Conservation (phyloP, 2,888 invertebrate species). For the Drosophila greeni region DNA sequence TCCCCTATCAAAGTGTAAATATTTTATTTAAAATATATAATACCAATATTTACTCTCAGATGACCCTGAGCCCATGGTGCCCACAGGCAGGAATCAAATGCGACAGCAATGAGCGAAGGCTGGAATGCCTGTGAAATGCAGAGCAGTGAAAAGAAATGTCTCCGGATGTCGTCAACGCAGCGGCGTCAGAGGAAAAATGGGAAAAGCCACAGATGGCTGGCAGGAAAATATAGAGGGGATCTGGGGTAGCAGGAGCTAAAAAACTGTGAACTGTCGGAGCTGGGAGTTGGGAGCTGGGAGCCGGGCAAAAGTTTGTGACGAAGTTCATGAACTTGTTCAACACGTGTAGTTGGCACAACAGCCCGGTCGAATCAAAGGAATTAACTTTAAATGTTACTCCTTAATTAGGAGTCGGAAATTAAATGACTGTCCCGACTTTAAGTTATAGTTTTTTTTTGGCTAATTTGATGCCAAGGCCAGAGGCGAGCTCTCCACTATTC, state of each 20-base stretch:
- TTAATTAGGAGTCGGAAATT: constrained; percentile 37
- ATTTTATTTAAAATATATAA: not conserved
- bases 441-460: constrained; percentile 2
- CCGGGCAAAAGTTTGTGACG: constrained; percentile 25
- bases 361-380: not conserved
- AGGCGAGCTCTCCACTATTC: constrained; percentile 26
- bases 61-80: constrained; percentile 59
- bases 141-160: constrained; percentile 56
- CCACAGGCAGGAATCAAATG: constrained; percentile 42
- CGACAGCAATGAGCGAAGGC: constrained; percentile 51
- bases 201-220: constrained; percentile 32
- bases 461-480: constrained; percentile 24
- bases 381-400: constrained; percentile 27
- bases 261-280: constrained; percentile 1
- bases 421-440: constrained; percentile 13
- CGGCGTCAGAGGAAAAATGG: constrained; percentile 22
- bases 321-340: constrained; percentile 65
- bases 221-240: constrained; percentile 1
- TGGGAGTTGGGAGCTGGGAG: not conserved
- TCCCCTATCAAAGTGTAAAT: not conserved
- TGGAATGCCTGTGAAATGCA: constrained; percentile 46
- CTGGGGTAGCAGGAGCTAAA: not conserved
- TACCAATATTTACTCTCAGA: constrained; percentile 46
- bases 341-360: constrained; percentile 56
- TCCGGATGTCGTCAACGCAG: constrained; percentile 46